Conservation (phyloP, 2,888 invertebrate species). For the Aspidiotus rigidus region DNA sequence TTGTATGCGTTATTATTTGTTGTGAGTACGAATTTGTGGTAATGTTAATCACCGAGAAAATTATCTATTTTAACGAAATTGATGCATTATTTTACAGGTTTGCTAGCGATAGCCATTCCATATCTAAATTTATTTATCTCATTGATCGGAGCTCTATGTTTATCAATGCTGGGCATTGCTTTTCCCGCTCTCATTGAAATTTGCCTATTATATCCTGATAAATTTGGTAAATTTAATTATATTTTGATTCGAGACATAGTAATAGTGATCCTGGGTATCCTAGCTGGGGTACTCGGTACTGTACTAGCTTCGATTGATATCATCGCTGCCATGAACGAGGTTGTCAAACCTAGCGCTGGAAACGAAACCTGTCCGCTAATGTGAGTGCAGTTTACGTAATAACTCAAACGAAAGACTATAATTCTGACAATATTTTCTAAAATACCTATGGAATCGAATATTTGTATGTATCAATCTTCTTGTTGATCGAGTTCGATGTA, state of each 20-base stretch:
- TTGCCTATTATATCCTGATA: conserved; percentile 57
- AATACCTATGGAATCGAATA: no score
- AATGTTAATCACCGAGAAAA: neutral
- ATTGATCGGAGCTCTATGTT: conserved; percentile 62
- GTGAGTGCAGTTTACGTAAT: no score
- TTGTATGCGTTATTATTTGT: conserved; percentile 50
- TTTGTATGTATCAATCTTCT: no score
- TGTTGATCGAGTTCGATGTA: no score
- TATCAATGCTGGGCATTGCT: conserved; percentile 62
- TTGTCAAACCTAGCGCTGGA: no score
- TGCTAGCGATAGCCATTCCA: conserved; percentile 60
- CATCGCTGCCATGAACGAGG: conserved; percentile 42
- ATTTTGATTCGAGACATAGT: conserved; percentile 47
- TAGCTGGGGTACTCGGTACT: conserved; percentile 51
- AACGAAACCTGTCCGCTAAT: no score
- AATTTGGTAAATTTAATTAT: conserved; percentile 46
- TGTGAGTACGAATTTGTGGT: conserved; percentile 49
- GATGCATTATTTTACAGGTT: conserved; percentile 49
- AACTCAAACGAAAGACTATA: no score
- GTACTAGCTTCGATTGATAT: conserved; percentile 51
- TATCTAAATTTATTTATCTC: conserved; percentile 65
- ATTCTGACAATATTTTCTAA: no score
- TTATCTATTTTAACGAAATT: neutral
- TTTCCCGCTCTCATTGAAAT: conserved; percentile 67
- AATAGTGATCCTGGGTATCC: conserved; percentile 48